Conservation (phyloP, 2,888 invertebrate genomes). For the Hypsopygia costalis region DNA sequence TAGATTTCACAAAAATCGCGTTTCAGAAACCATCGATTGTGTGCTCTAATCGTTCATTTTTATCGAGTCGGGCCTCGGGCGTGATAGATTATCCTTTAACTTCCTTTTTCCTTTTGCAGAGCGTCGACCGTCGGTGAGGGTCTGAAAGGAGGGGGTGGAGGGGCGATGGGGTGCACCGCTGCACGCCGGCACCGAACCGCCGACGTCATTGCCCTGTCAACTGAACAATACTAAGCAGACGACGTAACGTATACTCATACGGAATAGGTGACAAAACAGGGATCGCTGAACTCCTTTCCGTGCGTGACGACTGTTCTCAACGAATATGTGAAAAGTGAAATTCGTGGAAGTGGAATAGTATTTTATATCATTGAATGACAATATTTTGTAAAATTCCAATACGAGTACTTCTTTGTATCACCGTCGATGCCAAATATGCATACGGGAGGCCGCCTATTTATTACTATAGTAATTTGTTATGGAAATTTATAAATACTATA, state of each 20-base stretch:
- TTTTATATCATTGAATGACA: no score
- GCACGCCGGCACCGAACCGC: constrained; percentile 57
- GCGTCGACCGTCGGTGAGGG: constrained; percentile 74
- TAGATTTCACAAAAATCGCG: constrained; percentile 21
- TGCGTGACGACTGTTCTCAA: constrained; percentile 11
- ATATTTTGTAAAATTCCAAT: no score
- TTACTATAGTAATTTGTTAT: no score
- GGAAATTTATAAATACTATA: no score
- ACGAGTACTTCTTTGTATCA: no score
- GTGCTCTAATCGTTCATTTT: constrained; percentile 75
- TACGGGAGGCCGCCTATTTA: no score
- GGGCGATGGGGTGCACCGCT: constrained; percentile 36
- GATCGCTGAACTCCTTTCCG: constrained; percentile 51
- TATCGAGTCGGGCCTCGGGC: constrained; percentile 74
- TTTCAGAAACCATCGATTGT: constrained; percentile 61
- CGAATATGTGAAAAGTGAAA: not conserved
- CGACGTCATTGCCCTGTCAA: constrained; percentile 79
- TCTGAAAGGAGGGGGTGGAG: constrained; percentile 33
- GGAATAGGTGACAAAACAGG: constrained; percentile 56
- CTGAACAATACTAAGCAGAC: constrained; percentile 77
- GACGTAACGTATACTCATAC: constrained; percentile 64
- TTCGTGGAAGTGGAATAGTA: not conserved
- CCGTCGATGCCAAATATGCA: no score
- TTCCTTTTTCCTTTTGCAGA: constrained; percentile 77
- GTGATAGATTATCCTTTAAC: constrained; percentile 78